Base-by-base conservation (phyloP, 2,113 vertebrate species). In the Brachypteracias leptosomus region DNA sequence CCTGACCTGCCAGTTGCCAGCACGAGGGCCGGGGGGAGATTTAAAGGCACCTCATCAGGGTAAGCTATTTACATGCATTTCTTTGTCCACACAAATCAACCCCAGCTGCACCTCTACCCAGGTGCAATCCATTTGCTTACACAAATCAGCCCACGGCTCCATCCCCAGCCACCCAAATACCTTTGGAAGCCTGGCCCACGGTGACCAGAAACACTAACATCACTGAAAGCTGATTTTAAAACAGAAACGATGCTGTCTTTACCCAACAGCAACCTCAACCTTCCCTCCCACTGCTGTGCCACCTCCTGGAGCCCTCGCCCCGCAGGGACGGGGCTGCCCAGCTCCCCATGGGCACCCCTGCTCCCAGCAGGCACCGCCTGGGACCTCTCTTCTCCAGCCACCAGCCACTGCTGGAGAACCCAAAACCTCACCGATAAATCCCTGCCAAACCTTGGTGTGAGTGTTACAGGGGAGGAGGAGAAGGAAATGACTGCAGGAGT, bases 321-420 rank as follows among this genome's bases (percentile, higher is more conserved):
- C 18, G 54, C 44, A 42, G 35, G 38, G 29, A 68, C 6, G 0
- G 31, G 13, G 22, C 18, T 65, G 81, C 49, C 68, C 10, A 1
- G 10, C 6, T 77, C 49, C 36, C 51, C 10, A 0, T 2, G 59
- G 17, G 11, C 31, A 1, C 16, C 18, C 46, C 24, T 0, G 0
- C 18, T 84, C 21, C 3, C 1, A 26, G 13, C 4, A 36, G 46
- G 26, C 33, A 33, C 26, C 21, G 15, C 10, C 8, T 49, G 49
- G 58, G 40, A 65, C 20, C 24, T 61, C 72, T 73, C 67, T 83
- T 36, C 70, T 44, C 54, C 16, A 95, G 58, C 44, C 72, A 59
- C 13, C 52, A 88, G 57, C 33, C 52, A 16, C 19, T 82, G 58
- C 38, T 82, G 24, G 63, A 3, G 38, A 92, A 90, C 79, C 26